A percentile compares a stretch with the other conserved stretches of the same genome.
These are phyloP conservation scores for Triplophysa yarkandensis DNA, from an alignment of 2,797 vertebrate species.

Conservation along the genomic window DNA sequence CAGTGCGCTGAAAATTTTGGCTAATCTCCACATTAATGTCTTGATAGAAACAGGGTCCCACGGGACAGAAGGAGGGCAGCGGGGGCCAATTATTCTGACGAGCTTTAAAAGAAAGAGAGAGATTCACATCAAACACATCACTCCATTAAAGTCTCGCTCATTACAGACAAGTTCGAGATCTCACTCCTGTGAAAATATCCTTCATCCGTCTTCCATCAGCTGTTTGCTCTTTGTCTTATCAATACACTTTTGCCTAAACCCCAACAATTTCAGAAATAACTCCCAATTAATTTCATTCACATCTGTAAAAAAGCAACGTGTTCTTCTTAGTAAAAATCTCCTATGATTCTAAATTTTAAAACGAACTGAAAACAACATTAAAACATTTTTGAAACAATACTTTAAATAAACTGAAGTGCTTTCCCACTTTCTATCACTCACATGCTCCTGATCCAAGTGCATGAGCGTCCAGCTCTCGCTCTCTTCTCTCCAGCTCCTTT, in stretches of 20 bases:
- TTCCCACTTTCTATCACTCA: conserved; percentile 60
- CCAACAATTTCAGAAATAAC: conserved; percentile 1
- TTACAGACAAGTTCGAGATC: conserved; percentile 1
- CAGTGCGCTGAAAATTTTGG: conserved; percentile 89
- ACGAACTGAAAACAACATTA: background rate
- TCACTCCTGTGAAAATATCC: background rate
- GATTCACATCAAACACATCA: conserved; percentile 32
- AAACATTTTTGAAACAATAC: background rate
- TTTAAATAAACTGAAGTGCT: background rate
- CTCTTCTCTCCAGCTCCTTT: conserved; percentile 87
- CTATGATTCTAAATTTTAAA: background rate
- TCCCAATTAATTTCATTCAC: too few relatives aligned
- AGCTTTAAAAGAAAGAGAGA: conserved; percentile 66
- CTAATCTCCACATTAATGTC: conserved; percentile 92
- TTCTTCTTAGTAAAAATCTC: background rate
- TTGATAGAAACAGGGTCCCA: conserved; percentile 96
- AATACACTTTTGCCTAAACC: background rate
- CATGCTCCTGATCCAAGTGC: conserved; percentile 77
- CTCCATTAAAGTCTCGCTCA: conserved; percentile 40
- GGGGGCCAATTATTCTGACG: conserved; percentile 95
- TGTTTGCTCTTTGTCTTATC: conserved; percentile 6
- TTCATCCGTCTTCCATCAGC: conserved; percentile 25
- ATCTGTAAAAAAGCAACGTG: too few relatives aligned
- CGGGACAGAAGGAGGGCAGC: conserved; percentile 87
- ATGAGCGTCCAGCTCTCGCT: conserved; percentile 87